Base-by-base conservation (phyloP, 2,888 invertebrate genomes). In the Pristionchus maxplancki region DNA sequence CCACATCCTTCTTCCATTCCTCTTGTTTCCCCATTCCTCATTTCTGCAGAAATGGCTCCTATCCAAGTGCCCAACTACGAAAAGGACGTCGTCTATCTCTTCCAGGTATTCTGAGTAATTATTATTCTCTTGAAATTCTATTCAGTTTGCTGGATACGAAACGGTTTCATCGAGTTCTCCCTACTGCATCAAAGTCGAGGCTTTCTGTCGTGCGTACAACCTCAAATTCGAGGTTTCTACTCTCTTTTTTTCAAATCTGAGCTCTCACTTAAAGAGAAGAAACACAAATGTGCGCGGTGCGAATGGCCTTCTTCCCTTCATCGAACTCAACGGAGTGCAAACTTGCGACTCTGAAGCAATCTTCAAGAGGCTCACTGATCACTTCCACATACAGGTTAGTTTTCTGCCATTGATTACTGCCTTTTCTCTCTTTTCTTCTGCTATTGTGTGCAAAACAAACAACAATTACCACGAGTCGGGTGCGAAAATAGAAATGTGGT, bases 271-370 rank as follows among this genome's bases (percentile, higher is more conserved):
- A 64, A 17, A 34, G 64, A 64, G 64, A 64, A 28, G 64, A 64
- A 64, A 64, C 34, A 64, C 64, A 13, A 64, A 17, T 40, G 85
- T n/a, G 28, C 86, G 86, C 13, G 86, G 86, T 20, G n/a, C n/a
- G 44, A 86, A 86, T 44, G 86, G 86, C 44, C 50, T 53, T 24
- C n/a, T 86, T 28, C 86, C 86, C 4, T 67, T 86, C 44, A 50
- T 86, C 31, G 86, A 86, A 67, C 44, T 86, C 31, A 86, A 86
- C 48, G 86, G 86, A 15, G 67, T 20, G 44, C 64, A 86, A 44
- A 86, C 62, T 40, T 28, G 34, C n/a, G 86, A 86, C 44, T 86
- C 86, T 0, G 40, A 67, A 15, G 6, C 62, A n/a, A 86, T 86
- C 6, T 17, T 86, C 28, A 40, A 37, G 34, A 64, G 67, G 34